phyloP scores from a whole-genome alignment of 1,140 invertebrate species.

The Macrotrachela quadricornifera region DNA sequence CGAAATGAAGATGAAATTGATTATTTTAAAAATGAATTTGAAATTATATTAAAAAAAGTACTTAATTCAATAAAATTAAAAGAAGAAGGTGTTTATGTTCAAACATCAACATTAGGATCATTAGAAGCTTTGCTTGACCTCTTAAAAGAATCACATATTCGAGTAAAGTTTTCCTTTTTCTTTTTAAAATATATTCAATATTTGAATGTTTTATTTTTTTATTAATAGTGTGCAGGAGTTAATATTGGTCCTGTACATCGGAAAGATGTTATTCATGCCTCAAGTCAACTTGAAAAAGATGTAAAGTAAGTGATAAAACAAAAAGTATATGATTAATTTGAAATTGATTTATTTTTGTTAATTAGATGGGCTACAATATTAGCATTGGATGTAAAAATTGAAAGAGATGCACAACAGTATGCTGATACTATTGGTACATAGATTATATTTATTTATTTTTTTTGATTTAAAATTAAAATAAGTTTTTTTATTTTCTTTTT shows the following conservation, averaged over 20 bases:
- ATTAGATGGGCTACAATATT: conserved; percentile 78
- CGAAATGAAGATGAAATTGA: conserved; percentile 81
- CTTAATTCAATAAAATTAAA: conserved; percentile 72
- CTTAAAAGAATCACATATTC: conserved; percentile 76
- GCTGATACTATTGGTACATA: conserved; percentile 54
- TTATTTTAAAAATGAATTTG: conserved; percentile 52
- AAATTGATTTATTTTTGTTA: conserved; percentile 11
- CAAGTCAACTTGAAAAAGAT: conserved; percentile 94
- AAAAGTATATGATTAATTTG: conserved; percentile 39
- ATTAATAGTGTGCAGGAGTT: conserved; percentile 91
- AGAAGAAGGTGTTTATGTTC: conserved; percentile 82
- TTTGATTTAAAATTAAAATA: too few relatives aligned
- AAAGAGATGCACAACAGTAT: conserved; percentile 84
- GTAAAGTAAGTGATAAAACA: conserved; percentile 69
- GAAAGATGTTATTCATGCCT: conserved; percentile 96
- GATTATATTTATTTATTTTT: too few relatives aligned
- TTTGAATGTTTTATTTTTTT: conserved; percentile 25
- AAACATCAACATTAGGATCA: conserved; percentile 91
- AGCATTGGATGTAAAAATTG: conserved; percentile 96
- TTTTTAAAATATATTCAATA: conserved; percentile 12
- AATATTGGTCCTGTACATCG: conserved; percentile 97
- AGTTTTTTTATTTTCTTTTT: too few relatives aligned
- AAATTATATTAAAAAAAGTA: conserved; percentile 56
- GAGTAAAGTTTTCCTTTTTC: conserved; percentile 36
- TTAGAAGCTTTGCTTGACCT: conserved; percentile 91